Base-by-base conservation (phyloP, 2,888 invertebrate species). In the Hypomecis atomaria region DNA sequence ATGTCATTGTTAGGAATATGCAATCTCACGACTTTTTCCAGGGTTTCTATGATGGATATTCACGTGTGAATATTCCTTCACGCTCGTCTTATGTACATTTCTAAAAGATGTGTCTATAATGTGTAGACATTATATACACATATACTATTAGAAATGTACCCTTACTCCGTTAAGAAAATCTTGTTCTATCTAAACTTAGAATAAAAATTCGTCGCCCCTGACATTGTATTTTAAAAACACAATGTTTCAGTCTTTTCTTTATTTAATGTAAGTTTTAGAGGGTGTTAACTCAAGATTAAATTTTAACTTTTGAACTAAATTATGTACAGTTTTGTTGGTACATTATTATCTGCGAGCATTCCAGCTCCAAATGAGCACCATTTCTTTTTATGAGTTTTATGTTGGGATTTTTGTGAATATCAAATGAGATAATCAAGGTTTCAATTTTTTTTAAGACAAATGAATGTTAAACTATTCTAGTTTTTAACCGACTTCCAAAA, bases 281-380 rank as follows among this genome's bases (percentile, higher is more conserved):
- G 48, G 34, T 10, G 6, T 10, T 36, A n/a, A 9, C 6, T 34
- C 23, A 45, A 45, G 45, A 45, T 44, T 13, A 44, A 23, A 45
- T 13, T 40, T 40, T 9, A 9, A 10, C 40, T 44, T 44, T 44
- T 13, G 13, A 13, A 44, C 44, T 6, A 13, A 44, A 11, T 13
- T 44, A 44, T 44, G 13, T 6, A 13, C 44, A 44, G 11, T 44
- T 11, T 44, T 6, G 13, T 44, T 13, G 23, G 8, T 47, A 40
- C 43, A 6, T 47, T 47, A 9, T 48, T 48, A 48, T 34, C 47
- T 48, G 10, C 34, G 13, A 34, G 4, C 47, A 34, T 48, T 48
- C 47, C 5, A 34, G 47, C 47, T 34, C 10, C 1, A 48, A 48
- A 48, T 48, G 34, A 10, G 47, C 1, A 4, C 33, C 5, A 48